Base-by-base conservation (phyloP, 2,888 invertebrate species). In the Sarcophaga variegata region DNA sequence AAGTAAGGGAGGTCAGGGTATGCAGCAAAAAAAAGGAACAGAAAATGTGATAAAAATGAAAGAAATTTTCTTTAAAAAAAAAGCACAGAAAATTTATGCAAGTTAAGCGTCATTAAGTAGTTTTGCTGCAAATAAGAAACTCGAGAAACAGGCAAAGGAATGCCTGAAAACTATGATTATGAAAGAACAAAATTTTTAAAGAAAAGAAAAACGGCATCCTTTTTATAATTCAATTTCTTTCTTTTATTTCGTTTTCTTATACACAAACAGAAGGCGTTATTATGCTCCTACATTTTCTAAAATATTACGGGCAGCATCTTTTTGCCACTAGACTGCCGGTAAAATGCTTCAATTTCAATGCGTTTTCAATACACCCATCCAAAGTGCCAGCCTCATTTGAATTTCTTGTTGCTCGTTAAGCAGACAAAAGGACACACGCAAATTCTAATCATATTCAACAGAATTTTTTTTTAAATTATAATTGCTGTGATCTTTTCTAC, bases 21-120 rank as follows among this genome's bases (percentile, higher is more conserved):
- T 37, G 37, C 37, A 6, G 6, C 1, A 37, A 8, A 10, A 37
- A 37, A 54, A 54, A 54, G 0, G 10, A 54, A 54, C 54, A 54
- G 54, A 54, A 54, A 12, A 14, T 17, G 17, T 4, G 17, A 54
- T 14, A 14, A 14, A 14, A 14, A 14, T 54, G 12, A 54, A 54
- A 54, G 54, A 37, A 8, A 37, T 37, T 37, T 37, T 37, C 1
- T 3, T 14, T 14, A 37, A 37, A 8, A 67, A 45, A 45, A 67
- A 45, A 54, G 54, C 54, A 60, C 22, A 63, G 63, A 64, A 72
- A 80, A 79, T 71, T 76, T 86, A 86, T 83, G 72, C 77, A 80
- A 83, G 67, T 86, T 72, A 63, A 76, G 76, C 67, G 72, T 76
- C 59, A 72, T 83, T 86, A 86, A 83, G 76, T 62, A 72, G 62